Base-by-base conservation (phyloP, 1,140 invertebrate species). In the Plectus sambesii region DNA sequence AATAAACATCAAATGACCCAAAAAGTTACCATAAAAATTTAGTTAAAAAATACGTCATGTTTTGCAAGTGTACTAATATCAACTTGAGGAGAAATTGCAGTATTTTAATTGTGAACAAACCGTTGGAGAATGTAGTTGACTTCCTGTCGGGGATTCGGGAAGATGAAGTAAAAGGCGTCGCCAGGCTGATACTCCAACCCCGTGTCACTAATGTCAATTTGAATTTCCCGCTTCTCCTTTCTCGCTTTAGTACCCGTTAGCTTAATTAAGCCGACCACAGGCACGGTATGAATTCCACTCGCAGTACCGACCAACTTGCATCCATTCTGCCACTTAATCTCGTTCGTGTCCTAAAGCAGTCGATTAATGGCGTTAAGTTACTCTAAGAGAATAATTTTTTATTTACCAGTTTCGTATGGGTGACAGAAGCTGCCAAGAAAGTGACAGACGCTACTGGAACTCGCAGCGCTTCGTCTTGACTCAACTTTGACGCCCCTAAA, bases 101-200 rank as follows among this genome's bases (percentile, higher is more conserved):
- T n/a, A n/a, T n/a, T n/a, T n/a, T n/a, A n/a, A n/a, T n/a, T n/a
- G 20, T 8, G 9, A 43, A 17, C 15, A 51, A 15, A 37, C 33
- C 51, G n/a, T 19, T 57, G 27, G 1, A 61, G 42, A 29, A 61
- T 46, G 36, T 55, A 61, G 25, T 61, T 50, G 5, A 61, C 59
- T 41, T 61, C 59, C 2, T 15, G 26, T 12, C 2, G 33, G 1
- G 54, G 43, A 42, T 61, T 61, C 8, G 51, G 51, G 25, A 42
- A 42, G 12, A 56, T 38, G 23, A 61, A 52, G 44, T 61, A 61
- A 20, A 61, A 47, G 17, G 59, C 51, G 38, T 61, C 59, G 19
- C 59, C 59, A 24, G 59, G 53, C 17, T 57, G 42, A 39, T 54
- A 61, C 17, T 55, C 26, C n/a, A 5, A 30, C 44, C 20, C 48